These are phyloP conservation scores for Myathropa florea DNA, from an alignment of 2,888 invertebrate species.

Conservation along the genomic window DNA sequence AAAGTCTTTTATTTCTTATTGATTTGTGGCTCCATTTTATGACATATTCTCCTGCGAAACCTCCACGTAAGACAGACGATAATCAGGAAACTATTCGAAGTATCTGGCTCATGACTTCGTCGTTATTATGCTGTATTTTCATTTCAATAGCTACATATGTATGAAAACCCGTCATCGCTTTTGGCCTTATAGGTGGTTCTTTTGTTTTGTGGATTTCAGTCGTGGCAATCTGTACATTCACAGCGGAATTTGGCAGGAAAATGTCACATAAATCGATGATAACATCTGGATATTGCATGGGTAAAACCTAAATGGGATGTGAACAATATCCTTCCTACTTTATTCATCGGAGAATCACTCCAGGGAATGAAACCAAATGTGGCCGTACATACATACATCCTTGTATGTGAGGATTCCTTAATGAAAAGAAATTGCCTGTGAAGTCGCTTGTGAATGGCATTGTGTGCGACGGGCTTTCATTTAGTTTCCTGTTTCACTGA, in stretches of 20 bases:
- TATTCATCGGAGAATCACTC: slow-evolving; percentile 46
- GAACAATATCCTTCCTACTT: slow-evolving; percentile 46
- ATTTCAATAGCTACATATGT: background rate
- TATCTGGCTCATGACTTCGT: background rate
- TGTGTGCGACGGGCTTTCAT: slow-evolving; percentile 37
- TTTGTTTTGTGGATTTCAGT: slow-evolving; percentile 46
- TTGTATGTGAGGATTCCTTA: slow-evolving; percentile 42
- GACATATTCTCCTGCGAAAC: background rate
- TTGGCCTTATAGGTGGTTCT: background rate
- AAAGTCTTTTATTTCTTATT: background rate
- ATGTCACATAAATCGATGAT: slow-evolving; percentile 65
- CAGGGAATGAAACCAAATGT: slow-evolving; percentile 44
- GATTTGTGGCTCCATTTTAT: background rate
- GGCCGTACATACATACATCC: background rate
- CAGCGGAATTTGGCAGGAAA: slow-evolving; percentile 37
- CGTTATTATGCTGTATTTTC: background rate
- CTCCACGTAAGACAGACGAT: background rate
- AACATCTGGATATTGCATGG: slow-evolving; percentile 62
- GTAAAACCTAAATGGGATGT: slow-evolving; percentile 57
- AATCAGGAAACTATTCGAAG: slow-evolving; percentile 10
- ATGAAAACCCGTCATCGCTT: background rate
- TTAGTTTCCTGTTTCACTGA: slow-evolving; percentile 39
- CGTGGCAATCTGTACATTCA: slow-evolving; percentile 24
- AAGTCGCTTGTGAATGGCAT: slow-evolving; percentile 44
- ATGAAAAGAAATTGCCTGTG: slow-evolving; percentile 69